Evolutionary conservation across 2,888 invertebrate species (phyloP), one percentile per base, ranked within the genome.

Genomic region (Euplexia lucipara): DNA sequence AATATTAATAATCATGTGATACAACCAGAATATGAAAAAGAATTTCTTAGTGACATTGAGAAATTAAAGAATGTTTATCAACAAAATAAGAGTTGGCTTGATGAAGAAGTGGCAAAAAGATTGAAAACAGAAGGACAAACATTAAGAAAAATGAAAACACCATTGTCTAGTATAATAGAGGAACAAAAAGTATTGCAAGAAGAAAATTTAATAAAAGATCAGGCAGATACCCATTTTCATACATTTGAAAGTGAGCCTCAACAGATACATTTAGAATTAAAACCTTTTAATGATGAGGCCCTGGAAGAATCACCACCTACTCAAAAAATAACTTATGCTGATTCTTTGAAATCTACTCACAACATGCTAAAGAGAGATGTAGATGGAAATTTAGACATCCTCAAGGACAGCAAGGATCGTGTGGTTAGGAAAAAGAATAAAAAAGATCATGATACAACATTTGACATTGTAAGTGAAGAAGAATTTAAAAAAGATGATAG

Each of bases 371-470:
- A 84, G 64, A 84, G 77, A 72, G 81, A 86, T 34, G 65, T 48
- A 49, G 75, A 82, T 62, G 64, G 70, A 39, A 63, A 66, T 57
- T 75, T 69, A 56, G 61, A 95, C 32, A 83, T 62, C 37, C 37
- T 95, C n/a, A 82, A 95, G 44, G 93, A 94, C n/a, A 95, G 95
- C 91, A 96, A 96, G 71, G 79, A 81, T 48, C 62, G 75, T 63
- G 62, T 68, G 37, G 77, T 95, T 94, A 67, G 96, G 67, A 87
- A 78, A 67, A 87, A 79, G 65, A 63, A 65, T 41, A 82, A 75
- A 64, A 86, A 82, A 75, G 70, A 66, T 58, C 61, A 72, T 53
- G 85, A 87, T 53, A 69, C 68, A 9, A 44, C 78, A 56, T 77
- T 79, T 58, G 84, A 88, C 20, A 78, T 82, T 26, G 53, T 84